Evolutionary conservation across 2,113 vertebrate species (phyloP).

Genomic region (Lasiurus borealis): DNA sequence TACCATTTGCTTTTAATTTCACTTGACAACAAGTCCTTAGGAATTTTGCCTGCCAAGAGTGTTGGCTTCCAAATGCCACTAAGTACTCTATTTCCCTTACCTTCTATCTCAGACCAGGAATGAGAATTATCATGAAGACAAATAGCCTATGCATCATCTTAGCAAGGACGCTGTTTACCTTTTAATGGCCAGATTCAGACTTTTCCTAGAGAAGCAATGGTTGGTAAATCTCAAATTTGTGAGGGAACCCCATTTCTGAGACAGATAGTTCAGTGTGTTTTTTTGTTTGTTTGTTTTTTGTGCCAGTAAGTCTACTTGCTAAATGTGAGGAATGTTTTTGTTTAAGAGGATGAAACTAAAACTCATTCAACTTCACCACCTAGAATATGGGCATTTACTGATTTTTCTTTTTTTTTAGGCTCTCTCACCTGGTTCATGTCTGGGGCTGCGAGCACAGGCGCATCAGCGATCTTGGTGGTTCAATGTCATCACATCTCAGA

Average conservation of each 20-base stretch:
- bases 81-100: not conserved
- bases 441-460: no score
- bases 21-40: not conserved
- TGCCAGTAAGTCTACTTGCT: not conserved
- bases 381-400: not conserved
- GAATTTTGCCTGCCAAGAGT: not conserved
- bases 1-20: not conserved
- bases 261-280: not conserved
- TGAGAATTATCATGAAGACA: not conserved
- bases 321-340: not conserved
- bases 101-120: constrained; percentile 11
- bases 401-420: not conserved
- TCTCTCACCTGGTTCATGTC: no score
- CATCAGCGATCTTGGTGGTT: no score
- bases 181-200: not conserved
- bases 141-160: not conserved
- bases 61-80: not conserved
- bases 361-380: not conserved
- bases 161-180: not conserved
- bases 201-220: constrained; percentile 10
- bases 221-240: not conserved
- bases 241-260: not conserved
- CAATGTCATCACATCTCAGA: no score
- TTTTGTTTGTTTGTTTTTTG: not conserved
- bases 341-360: not conserved